Percentiles rank a stretch among this genome's conserved stretches.
Evolutionary conservation across 1,140 invertebrate genomes (phyloP).

Genomic region (Magallana angulata): DNA sequence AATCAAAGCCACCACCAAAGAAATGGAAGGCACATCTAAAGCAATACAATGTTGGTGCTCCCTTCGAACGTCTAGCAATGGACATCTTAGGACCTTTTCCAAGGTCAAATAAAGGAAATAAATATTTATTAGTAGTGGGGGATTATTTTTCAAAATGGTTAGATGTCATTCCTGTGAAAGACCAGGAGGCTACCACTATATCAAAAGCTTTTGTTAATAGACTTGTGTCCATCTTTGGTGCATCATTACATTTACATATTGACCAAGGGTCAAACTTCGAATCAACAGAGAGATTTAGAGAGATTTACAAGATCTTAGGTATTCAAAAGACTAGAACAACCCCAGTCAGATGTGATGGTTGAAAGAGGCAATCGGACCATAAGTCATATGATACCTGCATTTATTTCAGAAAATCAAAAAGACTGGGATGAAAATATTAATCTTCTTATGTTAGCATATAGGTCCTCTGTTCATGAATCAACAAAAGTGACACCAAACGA

Average conservation of each 20-base stretch:
- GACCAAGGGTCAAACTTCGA: slow-evolving; percentile 58
- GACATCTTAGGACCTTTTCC: too few relatives aligned
- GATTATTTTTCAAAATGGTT: too few relatives aligned
- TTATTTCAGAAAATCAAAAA: slow-evolving; percentile 50
- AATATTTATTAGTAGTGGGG: too few relatives aligned
- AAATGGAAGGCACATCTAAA: too few relatives aligned
- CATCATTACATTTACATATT: slow-evolving; percentile 45
- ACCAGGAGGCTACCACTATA: slow-evolving; percentile 56
- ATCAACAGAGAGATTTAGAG: slow-evolving; percentile 38
- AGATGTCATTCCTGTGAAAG: too few relatives aligned
- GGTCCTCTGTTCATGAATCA: slow-evolving; percentile 41
- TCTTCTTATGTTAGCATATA: slow-evolving; percentile 45
- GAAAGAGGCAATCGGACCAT: slow-evolving; percentile 67
- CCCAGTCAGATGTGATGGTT: slow-evolving; percentile 61
- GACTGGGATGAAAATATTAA: slow-evolving; percentile 59
- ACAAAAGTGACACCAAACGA: slow-evolving; percentile 52
- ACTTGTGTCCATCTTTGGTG: slow-evolving; percentile 63
- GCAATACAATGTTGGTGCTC: too few relatives aligned
- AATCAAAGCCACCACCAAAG: too few relatives aligned
- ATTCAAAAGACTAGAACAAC: slow-evolving; percentile 54
- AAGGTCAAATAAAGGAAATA: too few relatives aligned
- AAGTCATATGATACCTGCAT: slow-evolving; percentile 53
- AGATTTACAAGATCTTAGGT: slow-evolving; percentile 52
- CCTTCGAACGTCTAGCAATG: too few relatives aligned
- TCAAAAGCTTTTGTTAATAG: slow-evolving; percentile 54